Evolutionary conservation across 1,140 invertebrate genomes (phyloP), one percentile per base, ranked within the genome.

Genomic region (Caenorhabditis tropicalis): DNA sequence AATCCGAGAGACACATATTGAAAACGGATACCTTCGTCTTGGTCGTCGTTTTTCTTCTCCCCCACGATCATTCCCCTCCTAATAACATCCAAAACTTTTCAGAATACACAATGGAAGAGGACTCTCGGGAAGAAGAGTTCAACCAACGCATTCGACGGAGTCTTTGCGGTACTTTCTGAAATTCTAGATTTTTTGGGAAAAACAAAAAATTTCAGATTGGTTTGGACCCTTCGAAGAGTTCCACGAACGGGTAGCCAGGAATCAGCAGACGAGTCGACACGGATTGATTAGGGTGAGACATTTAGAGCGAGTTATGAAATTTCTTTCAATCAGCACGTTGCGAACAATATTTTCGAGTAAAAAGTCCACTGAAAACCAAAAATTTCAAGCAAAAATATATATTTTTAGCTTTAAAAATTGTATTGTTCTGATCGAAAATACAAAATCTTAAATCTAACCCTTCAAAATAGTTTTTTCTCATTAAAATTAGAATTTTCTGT

Each of bases 171-270:
- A 43, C 9, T 3, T 74, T 15, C 12, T 12, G 10, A 51, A 6
- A 27, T 56, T 43, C 39, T 12, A 12, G 39, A 43, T 43, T n/a
- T n/a, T n/a, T n/a, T 43, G 39, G 39, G 12, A 43, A 43, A 43
- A 12, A 43, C 39, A 43, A 43, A 5, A 43, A 43, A 27, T 36
- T 74, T 4, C n/a, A 74, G 65, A 74, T 7, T 74, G 65, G 65
- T 46, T 74, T 19, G 65, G 65, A 1, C 33, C 65, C 9, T 74
- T 74, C 33, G 65, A 74, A 10, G 65, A 74, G 65, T 74, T 74
- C 43, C 65, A 74, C n/a, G 65, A 74, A 6, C 65, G 65, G 36
- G 65, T 74, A 7, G 65, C 65, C 27, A 74, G n/a, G 36, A 74
- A 43, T 43, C 33, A 43, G n/a, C 12, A 6, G 36, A 74, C 19